Base-by-base conservation (phyloP, 2,888 invertebrate species). In the Lutraria lutraria region DNA sequence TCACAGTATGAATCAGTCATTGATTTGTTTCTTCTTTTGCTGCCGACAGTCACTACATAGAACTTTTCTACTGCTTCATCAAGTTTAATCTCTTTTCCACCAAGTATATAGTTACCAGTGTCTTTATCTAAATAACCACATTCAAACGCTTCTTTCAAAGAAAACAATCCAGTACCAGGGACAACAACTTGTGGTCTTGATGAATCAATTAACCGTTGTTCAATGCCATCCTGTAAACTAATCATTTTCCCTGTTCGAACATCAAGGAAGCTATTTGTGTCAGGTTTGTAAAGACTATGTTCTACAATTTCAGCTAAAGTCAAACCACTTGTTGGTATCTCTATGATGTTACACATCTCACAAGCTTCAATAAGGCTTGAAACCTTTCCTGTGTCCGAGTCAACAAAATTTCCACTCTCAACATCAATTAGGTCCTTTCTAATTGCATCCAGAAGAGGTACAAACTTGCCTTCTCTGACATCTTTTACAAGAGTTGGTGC, bases 41-140 rank as follows among this genome's bases (percentile, higher is more conserved):
- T 87, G 79, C 92, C 93, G 68, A 90, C 87, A 60, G 92, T 92
- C 31, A 94, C 93, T 87, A 99, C 97, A 93, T 99, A 98, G 93
- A 98, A 98, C 97, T 98, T 98, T 93, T 98, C 98, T 93, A 99
- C 98, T 12, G 99, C 99, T 97, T 99, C 98, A 93, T 98, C 98
- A 83, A 99, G 98, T 0, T 98, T 98, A 95, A 98, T 98, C 60
- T 98, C 98, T 97, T 99, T 98, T 34, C 86, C 86, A 31, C 76
- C 86, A 72, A 82, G 68, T 72, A 93, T 97, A 94, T 98, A 98
- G 95, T 98, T 98, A 83, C 98, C 98, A 89, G 98, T 98, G 43
- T 87, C 85, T n/a, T 92, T 31, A 85, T 97, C 96, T 98, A 98
- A 95, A 98, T 98, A 93, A 98, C 97, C 97, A 98, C 97, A 91